Evolutionary conservation across 2,797 vertebrate genomes (phyloP), one percentile per base, ranked within the genome.

Genomic region (Sebastes kiyomatsui): DNA sequence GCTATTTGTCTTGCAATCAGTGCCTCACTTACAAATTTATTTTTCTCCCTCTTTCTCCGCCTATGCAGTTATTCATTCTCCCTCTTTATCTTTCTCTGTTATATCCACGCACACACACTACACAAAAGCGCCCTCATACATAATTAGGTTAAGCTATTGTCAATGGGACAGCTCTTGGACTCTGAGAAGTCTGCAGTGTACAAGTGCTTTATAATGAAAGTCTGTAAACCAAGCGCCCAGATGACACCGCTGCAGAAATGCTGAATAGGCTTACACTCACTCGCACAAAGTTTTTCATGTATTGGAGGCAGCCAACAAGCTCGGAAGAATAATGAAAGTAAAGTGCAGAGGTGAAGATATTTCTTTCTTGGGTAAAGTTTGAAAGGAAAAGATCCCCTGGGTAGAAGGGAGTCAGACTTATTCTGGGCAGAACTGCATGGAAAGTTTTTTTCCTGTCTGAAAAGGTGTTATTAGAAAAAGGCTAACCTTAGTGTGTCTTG

Each of bases 111-210:
- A 67, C 28, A 49, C n/a, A 42, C 38, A 35, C 33, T 14, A 25
- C 59, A 77, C 54, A 69, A 28, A 64, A 52, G 25, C 22, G 2
- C 30, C 25, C 64, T 58, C 22, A 2, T 33, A 30, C 66, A 72
- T 77, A 76, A 85, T 84, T 72, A 61, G 72, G 61, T 77, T 72
- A 74, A 84, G 72, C 76, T 56, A 33, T 81, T 28, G 23, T 76
- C 75, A 32, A 27, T n/a, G 22, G 55, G 76, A 65, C 74, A 56
- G 25, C 49, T 59, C 38, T 56, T 58, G 18, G 49, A 78, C 68
- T 52, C 25, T 56, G 27, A 81, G 28, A 71, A 42, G 74, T 75
- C 68, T 75, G 72, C 20, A 23, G 12, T 22, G 28, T 73, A 46
- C 49, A 80, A 59, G 28, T 74, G 61, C 69, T 77, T 56, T n/a